phyloP scores from a whole-genome alignment of 2,888 invertebrate species.

The Colletes collaris region DNA sequence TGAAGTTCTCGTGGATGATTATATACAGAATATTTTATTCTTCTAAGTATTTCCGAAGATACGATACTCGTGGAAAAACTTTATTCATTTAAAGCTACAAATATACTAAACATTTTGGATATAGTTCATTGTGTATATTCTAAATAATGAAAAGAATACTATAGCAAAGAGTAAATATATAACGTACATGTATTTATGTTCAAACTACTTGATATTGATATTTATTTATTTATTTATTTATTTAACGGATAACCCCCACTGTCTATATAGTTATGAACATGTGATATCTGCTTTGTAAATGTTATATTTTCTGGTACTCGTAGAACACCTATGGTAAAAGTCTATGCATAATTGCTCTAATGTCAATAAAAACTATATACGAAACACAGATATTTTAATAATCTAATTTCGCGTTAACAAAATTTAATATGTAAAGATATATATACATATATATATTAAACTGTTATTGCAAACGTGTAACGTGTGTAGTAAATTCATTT shows the following conservation, averaged over 20 bases:
- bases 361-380: constrained; percentile 38
- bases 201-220: constrained; percentile 10
- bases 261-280: too few relatives aligned
- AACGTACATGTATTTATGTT: constrained; percentile 51
- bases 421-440: constrained; percentile 37
- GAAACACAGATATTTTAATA: constrained; percentile 51
- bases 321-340: constrained; percentile 4
- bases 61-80: constrained; percentile 12
- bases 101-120: constrained; percentile 10
- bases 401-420: constrained; percentile 34
- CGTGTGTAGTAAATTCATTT: background rate
- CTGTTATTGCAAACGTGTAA: constrained; percentile 17
- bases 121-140: constrained; percentile 5
- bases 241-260: too few relatives aligned
- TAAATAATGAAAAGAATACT: background rate
- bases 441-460: constrained; percentile 31
- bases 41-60: constrained; percentile 19
- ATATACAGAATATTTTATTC: constrained; percentile 12
- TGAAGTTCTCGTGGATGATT: constrained; percentile 5
- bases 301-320: constrained; percentile 33
- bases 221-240: too few relatives aligned
- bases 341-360: constrained; percentile 15
- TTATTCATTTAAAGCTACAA: constrained; percentile 22
- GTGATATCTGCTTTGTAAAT: constrained; percentile 33
- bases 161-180: constrained; percentile 10